Evolutionary conservation across 2,888 invertebrate species (phyloP).

Genomic region (Cataglyphis livida): DNA sequence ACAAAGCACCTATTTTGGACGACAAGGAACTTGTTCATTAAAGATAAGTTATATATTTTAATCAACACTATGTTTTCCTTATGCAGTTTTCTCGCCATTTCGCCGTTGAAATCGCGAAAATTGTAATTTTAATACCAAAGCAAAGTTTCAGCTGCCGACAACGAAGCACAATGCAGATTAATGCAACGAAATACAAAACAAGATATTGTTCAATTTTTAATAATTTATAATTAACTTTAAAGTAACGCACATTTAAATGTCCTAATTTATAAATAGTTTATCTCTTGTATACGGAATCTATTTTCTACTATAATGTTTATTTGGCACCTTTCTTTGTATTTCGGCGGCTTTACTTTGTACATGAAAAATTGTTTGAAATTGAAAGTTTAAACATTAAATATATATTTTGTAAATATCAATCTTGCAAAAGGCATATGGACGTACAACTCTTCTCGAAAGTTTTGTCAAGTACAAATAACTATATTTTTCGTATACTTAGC

Average conservation of each 20-base stretch:
- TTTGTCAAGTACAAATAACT: slow-evolving; percentile 47
- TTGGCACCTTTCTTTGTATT: not conserved
- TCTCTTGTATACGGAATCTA: not conserved
- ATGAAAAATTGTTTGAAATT: slow-evolving; percentile 10
- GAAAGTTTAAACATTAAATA: slow-evolving; percentile 27
- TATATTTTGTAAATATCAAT: slow-evolving; percentile 61
- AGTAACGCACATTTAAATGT: slow-evolving; percentile 1
- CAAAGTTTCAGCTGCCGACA: slow-evolving; percentile 13
- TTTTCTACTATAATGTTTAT: slow-evolving; percentile 2
- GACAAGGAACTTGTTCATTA: slow-evolving; percentile 66
- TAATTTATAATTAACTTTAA: not conserved
- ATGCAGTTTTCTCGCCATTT: not conserved
- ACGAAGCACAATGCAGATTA: slow-evolving; percentile 15
- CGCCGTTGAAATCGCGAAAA: slow-evolving; percentile 21
- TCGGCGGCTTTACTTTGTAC: slow-evolving; percentile 21
- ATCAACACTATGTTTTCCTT: slow-evolving; percentile 32
- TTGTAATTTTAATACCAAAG: not conserved
- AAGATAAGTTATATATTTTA: slow-evolving; percentile 17
- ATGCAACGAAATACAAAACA: not conserved
- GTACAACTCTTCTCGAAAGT: slow-evolving; percentile 33
- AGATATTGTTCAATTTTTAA: not conserved
- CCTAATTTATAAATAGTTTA: not conserved
- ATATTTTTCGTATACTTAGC: slow-evolving; percentile 52
- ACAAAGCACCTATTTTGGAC: slow-evolving; percentile 69
- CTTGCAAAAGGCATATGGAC: slow-evolving; percentile 16